Evolutionary conservation across 2,888 invertebrate species (phyloP), one percentile per base, ranked within the genome.

Genomic region (Orthosia cruda): DNA sequence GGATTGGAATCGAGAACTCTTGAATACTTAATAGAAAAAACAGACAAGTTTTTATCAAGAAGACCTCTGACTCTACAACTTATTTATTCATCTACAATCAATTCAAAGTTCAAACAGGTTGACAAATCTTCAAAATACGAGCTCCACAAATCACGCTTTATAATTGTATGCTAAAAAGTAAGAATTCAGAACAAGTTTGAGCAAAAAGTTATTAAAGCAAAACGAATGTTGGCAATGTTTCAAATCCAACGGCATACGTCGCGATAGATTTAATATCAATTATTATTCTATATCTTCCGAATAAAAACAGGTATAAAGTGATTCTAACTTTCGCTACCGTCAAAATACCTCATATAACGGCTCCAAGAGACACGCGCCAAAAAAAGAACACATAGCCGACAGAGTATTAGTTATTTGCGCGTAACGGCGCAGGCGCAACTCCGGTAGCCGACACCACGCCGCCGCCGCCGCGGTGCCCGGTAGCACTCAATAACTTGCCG

Each of bases 301-400:
- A 81, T 89, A 92, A 90, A 92, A 93, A 93, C 94, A 91, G 93
- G 92, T 93, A 92, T 93, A 90, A 91, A 93, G 84, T 86, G 88
- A 89, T 85, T 88, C 90, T 94, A 96, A 96, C 96, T 96, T 96
- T 96, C 96, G 96, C 96, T 96, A 94, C 91, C 93, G 92, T 77
- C 90, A 88, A 89, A 91, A 89, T 91, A 91, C 90, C 91, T 91
- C 94, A 91, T 92, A 94, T 96, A 96, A 95, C 95, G 96, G 96
- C 93, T 85, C 92, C 89, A 92, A 93, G 92, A 93, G 94, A 95
- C 96, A 95, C 96, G 95, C 93, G 96, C 96, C 95, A 95, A 95
- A 96, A 95, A 95, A 92, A 93, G 92, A 92, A 78, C 70, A 91
- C 90, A 88, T 87, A 87, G 89, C 90, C 92, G 92, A 91, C 91